Evolutionary conservation across 2,113 vertebrate species (phyloP), one percentile per base, ranked within the genome.

Genomic region (Caretta caretta): DNA sequence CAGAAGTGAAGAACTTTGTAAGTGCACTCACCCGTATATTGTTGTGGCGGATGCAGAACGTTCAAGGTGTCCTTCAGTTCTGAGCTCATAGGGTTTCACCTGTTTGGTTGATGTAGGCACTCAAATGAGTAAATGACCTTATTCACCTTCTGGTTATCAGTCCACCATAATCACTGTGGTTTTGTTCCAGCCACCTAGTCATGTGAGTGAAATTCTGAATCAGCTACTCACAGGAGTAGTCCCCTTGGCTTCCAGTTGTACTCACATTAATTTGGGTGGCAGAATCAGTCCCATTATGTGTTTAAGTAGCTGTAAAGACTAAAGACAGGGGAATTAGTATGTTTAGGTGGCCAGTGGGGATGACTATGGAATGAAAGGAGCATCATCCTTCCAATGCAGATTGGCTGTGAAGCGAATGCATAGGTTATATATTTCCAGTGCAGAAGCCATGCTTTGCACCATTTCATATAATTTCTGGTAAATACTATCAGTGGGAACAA

Each of bases 401-500:
- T 5, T 76, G 79, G 83, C 79, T 31, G 11, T 79, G 51, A 48
- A 75, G 57, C 35, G 31, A 86, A 69, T 48, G 5, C 50, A 88
- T 7, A 82, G 19, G 10, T 59, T 78, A 59, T 82, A 49, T 87
- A 93, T 94, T 90, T 12, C 13, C 27, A 48, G 10, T 83, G 81
- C 16, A 93, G 82, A 88, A 93, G 48, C 50, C 2, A 35, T 49
- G 35, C 92, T 93, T 90, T 84, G 35, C 91, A 42, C 57, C 1
- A 81, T 48, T 95, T 93, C 87, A 31, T 14, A 51, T 56, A 29
- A 78, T 69, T 89, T 54, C 56, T 17, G 53, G 56, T 91, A 94
- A 88, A 90, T 88, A 35, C 80, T 95, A 29, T 94, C 1, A 27
- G 51, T 20, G 54, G 78, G 96, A 92, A 96, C 92, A 97, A 97